Percentiles rank a stretch among this genome's conserved stretches.
These are phyloP conservation scores for Anomalospiza imberbis DNA, from an alignment of 2,797 vertebrate genomes.

Conservation along the genomic window DNA sequence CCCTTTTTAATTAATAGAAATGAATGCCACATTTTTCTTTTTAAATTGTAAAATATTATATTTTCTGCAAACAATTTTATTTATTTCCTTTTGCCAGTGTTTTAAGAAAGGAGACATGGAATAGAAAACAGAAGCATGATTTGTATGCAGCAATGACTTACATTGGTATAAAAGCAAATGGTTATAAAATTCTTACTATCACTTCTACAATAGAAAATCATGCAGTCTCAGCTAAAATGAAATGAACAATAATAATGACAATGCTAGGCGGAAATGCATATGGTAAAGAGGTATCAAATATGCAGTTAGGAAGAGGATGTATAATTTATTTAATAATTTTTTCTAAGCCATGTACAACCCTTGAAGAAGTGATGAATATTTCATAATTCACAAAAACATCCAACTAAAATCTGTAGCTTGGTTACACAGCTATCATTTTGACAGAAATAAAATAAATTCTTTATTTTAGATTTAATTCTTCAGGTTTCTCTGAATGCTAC, in stretches of 20 bases:
- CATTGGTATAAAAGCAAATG: background rate
- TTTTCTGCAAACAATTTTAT: background rate
- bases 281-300: constrained; percentile 1
- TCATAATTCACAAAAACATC: constrained; percentile 15
- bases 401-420: background rate
- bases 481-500: background rate
- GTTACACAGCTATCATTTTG: background rate
- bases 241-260: background rate
- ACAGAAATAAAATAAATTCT: constrained; percentile 25
- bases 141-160: background rate
- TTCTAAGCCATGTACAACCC: background rate
- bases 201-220: background rate
- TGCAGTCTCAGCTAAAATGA: background rate
- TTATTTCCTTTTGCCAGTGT: background rate
- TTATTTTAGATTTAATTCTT: constrained; percentile 26
- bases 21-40: background rate
- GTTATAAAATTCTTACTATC: background rate
- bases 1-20: background rate
- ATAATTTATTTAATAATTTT: constrained; percentile 37
- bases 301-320: background rate
- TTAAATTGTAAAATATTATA: background rate
- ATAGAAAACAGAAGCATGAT: background rate
- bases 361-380: constrained; percentile 46
- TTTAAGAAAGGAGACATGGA: background rate
- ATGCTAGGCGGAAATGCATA: background rate